Base-by-base conservation (phyloP, 1,140 invertebrate genomes). In the Planococcus citri region DNA sequence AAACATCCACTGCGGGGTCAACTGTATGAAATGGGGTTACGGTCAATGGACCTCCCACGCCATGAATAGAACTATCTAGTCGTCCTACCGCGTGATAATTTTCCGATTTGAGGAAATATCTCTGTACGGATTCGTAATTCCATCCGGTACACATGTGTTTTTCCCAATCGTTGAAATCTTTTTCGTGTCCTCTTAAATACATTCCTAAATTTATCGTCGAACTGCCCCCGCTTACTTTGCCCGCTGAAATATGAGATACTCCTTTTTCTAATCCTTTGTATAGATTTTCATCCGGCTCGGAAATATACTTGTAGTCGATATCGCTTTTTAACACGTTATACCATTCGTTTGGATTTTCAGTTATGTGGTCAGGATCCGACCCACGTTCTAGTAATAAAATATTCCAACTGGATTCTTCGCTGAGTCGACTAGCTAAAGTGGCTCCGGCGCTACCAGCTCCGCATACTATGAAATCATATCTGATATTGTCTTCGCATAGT, bases 61-160 rank as follows among this genome's bases (percentile, higher is more conserved):
- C 84, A 73, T 89, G 88, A 76, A 83, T 88, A 0, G 79, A 78
- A 0, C 84, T 84, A 69, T 80, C 38, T 27, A 73, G 73, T 33
- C 73, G 73, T 12, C 78, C 69, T 68, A 74, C 29, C 2, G 77
- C 74, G 9, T 75, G 77, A 71, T 80, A 82, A 71, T 87, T 86
- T 79, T 94, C 91, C 0, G 86, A 87, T 76, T 91, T 92, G 25
- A 83, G 83, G 74, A 94, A 95, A 77, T 93, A 94, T 0, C 86
- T 88, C 8, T 92, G 75, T 0, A 94, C 82, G 61, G 81, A 78
- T 25, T 81, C 79, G 74, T 83, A 86, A 17, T 79, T 78, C 84
- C 84, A 86, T 9, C 80, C 80, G 3, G 69, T 70, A 71, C 74
- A 73, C 24, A 72, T 81, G 33, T 76, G 68, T 0, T 73, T 74